A percentile compares a stretch with the other conserved stretches of the same genome.
These are phyloP conservation scores for Xyliphius kryptos DNA, from an alignment of 2,113 vertebrate species.

Conservation along the genomic window DNA sequence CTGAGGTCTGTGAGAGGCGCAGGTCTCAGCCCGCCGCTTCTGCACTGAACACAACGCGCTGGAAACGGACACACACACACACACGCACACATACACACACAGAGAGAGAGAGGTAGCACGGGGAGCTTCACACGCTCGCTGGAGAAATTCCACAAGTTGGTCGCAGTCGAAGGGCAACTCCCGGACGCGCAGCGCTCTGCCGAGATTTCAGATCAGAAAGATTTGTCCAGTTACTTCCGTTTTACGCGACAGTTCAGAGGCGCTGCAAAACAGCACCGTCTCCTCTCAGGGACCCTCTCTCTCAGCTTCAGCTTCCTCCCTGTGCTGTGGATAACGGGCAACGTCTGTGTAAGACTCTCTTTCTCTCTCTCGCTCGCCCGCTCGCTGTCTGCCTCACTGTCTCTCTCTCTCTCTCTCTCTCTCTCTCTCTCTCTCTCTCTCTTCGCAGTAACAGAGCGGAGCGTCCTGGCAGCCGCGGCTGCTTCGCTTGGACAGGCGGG, in stretches of 20 bases:
- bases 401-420: not conserved
- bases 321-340: not conserved
- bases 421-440: not conserved
- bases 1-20: not conserved
- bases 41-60: conserved; percentile 18
- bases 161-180: conserved; percentile 39
- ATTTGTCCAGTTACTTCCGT: conserved; percentile 43
- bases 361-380: conserved; percentile 12
- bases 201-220: conserved; percentile 25
- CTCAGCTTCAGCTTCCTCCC: conserved; percentile 40
- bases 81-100: conserved; percentile 20
- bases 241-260: conserved; percentile 25
- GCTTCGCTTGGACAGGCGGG: conserved; percentile 40
- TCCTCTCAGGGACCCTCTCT: conserved; percentile 34
- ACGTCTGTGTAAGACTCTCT: conserved; percentile 31
- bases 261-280: conserved; percentile 31
- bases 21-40: conserved; percentile 27
- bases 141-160: conserved; percentile 53
- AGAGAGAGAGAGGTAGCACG: conserved; percentile 30
- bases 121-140: conserved; percentile 29
- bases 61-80: conserved; percentile 22
- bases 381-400: too few species aligned
- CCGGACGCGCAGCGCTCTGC: conserved; percentile 32
- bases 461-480: conserved; percentile 42
- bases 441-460: conserved; percentile 23